Percentiles rank a stretch among this genome's conserved stretches.
Conservation (phyloP, 2,113 vertebrate species). For the Pseudopipra pipra region DNA sequence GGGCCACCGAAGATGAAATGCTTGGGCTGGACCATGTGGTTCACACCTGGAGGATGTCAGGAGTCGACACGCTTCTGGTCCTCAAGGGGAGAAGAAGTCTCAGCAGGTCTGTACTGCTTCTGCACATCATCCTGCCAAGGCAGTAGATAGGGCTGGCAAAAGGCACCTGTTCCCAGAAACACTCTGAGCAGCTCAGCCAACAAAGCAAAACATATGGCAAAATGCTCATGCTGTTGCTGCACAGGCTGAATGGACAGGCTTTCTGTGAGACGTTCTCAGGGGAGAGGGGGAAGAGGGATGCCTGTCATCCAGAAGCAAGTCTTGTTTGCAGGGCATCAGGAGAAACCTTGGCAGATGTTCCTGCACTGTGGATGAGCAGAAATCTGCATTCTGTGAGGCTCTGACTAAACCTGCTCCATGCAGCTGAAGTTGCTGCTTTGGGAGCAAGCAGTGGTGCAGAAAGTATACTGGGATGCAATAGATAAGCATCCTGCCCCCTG, state of each 20-base stretch:
- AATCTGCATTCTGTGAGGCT: not conserved
- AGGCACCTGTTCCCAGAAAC: not conserved
- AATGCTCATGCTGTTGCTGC: not conserved
- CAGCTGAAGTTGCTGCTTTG: not conserved
- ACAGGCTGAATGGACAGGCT: rapidly evolving
- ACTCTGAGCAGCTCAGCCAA: not conserved
- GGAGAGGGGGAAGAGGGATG: not conserved
- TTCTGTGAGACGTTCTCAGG: not conserved
- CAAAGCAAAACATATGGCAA: not conserved
- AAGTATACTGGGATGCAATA: not conserved
- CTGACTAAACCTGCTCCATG: not conserved
- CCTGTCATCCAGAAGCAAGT: not conserved
- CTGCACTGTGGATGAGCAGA: not conserved
- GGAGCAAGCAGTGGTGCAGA: not conserved
- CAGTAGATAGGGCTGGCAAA: not conserved
- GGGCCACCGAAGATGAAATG: not conserved
- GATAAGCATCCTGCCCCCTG: not conserved
- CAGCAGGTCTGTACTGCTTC: not conserved
- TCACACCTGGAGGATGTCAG: not conserved
- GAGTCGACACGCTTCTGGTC: not conserved
- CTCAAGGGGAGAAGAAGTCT: not conserved
- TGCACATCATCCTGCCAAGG: not conserved
- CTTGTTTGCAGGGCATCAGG: not conserved
- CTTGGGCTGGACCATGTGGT: rapidly evolving
- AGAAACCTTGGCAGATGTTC: not conserved